Evolutionary conservation across 2,888 invertebrate species (phyloP).

Genomic region (Timema podura): DNA sequence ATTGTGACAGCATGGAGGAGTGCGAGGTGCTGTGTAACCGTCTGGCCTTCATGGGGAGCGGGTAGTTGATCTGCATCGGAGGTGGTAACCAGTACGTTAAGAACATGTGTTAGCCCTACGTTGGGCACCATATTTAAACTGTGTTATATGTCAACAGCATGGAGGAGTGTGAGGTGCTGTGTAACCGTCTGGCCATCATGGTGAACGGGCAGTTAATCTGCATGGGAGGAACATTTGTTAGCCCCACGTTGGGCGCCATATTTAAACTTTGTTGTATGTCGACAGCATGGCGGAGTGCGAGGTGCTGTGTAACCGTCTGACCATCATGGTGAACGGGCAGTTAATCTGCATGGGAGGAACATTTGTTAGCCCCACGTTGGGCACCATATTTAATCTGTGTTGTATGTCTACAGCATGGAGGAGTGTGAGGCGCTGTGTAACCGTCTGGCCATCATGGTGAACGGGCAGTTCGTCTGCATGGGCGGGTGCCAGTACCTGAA

Average conservation of each 20-base stretch:
- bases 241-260: slow-evolving; percentile 14
- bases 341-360: too few relatives aligned
- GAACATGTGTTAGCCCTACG: not conserved
- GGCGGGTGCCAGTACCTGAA: slow-evolving; percentile 71
- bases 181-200: slow-evolving; percentile 74
- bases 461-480: slow-evolving; percentile 67
- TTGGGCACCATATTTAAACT: too few relatives aligned
- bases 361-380: not conserved
- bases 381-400: not conserved
- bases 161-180: slow-evolving; percentile 84
- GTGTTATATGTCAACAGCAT: slow-evolving; percentile 52
- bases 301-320: too few relatives aligned
- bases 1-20: too few relatives aligned
- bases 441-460: slow-evolving; percentile 71
- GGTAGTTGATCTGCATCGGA: not conserved
- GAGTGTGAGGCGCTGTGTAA: slow-evolving; percentile 80
- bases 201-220: slow-evolving; percentile 66
- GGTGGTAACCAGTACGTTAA: not conserved
- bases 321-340: too few relatives aligned
- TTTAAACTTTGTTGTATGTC: too few relatives aligned
- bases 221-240: slow-evolving; percentile 55
- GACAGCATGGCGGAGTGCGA: too few relatives aligned
- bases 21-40: slow-evolving; percentile 26
- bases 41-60: too few relatives aligned
- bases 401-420: slow-evolving; percentile 64